phyloP scores from a whole-genome alignment of 2,888 invertebrate genomes.

The Diaprepes abbreviatus region DNA sequence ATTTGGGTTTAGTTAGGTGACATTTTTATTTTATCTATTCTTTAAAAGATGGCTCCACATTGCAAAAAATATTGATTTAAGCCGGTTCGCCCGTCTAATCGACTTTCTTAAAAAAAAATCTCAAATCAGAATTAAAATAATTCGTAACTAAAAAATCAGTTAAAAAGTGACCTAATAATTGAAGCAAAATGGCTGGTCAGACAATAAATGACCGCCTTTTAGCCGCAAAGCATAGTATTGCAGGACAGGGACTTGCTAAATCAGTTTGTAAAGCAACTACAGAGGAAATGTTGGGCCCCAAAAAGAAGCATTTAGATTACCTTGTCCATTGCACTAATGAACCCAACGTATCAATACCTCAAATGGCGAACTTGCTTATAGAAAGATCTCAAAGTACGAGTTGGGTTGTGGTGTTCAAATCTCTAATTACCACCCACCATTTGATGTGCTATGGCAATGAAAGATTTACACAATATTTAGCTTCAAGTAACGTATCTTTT shows the following conservation, averaged over 20 bases:
- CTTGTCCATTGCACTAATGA: slow-evolving; percentile 99
- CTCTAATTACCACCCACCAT: slow-evolving; percentile 98
- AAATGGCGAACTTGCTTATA: slow-evolving; percentile 97
- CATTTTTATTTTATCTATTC: slow-evolving; percentile 50
- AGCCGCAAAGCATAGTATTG: slow-evolving; percentile 98
- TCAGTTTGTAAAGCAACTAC: slow-evolving; percentile 99
- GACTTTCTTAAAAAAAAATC: slow-evolving; percentile 55
- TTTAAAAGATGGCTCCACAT: slow-evolving; percentile 2
- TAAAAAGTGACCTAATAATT: not conserved
- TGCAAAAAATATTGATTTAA: slow-evolving; percentile 21
- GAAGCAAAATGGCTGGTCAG: slow-evolving; percentile 88
- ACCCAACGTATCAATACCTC: slow-evolving; percentile 99
- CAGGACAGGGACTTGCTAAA: slow-evolving; percentile 99
- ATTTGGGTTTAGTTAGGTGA: slow-evolving; percentile 54
- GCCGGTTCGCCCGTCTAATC: slow-evolving; percentile 54
- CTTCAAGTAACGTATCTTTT: slow-evolving; percentile 99
- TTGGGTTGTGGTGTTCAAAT: slow-evolving; percentile 99
- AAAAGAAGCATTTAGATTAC: slow-evolving; percentile 99
- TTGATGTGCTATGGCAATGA: slow-evolving; percentile 99
- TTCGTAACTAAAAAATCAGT: slow-evolving; percentile 41
- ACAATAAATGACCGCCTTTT: slow-evolving; percentile 98
- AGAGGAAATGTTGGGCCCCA: slow-evolving; percentile 99
- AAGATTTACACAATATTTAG: slow-evolving; percentile 99
- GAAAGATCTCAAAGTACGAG: slow-evolving; percentile 95
- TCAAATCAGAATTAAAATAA: slow-evolving; percentile 25